These are phyloP conservation scores for Thinocorus orbignyianus DNA, from an alignment of 2,113 vertebrate genomes.

Conservation along the genomic window DNA sequence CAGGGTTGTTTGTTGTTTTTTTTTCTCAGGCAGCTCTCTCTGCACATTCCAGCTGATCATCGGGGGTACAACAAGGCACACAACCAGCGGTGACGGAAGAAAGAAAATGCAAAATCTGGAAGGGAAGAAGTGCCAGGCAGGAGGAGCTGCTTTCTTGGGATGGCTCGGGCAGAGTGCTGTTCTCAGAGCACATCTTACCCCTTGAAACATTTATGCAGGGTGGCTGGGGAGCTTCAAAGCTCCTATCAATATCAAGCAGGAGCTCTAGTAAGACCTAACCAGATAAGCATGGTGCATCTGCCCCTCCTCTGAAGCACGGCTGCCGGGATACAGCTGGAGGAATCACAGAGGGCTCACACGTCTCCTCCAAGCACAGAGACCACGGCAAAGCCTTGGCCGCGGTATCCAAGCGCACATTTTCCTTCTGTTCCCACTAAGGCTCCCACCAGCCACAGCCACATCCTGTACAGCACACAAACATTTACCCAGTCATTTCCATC, in stretches of 20 bases:
- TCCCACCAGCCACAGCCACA: background rate
- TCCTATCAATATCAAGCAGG: background rate
- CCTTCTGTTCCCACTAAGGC: background rate
- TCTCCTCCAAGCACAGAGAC: background rate
- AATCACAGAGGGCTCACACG: background rate
- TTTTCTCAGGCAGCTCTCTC: background rate
- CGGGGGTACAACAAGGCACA: background rate
- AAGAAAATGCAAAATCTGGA: background rate
- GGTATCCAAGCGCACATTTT: background rate
- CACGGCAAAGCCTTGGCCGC: background rate
- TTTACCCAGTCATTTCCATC: background rate
- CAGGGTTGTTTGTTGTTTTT: background rate
- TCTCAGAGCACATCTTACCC: background rate
- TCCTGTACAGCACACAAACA: background rate
- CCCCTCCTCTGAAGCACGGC: background rate
- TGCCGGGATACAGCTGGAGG: slow-evolving; percentile 13
- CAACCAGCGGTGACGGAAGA: background rate
- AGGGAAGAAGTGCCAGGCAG: background rate
- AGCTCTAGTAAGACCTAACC: background rate
- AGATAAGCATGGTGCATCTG: background rate
- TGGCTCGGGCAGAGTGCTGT: background rate
- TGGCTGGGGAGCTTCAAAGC: slow-evolving; percentile 14
- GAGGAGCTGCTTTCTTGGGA: background rate
- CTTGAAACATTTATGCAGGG: background rate
- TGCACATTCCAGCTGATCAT: background rate